Base-by-base conservation (phyloP, 2,113 vertebrate species). In the Forbesichthys agassizii region DNA sequence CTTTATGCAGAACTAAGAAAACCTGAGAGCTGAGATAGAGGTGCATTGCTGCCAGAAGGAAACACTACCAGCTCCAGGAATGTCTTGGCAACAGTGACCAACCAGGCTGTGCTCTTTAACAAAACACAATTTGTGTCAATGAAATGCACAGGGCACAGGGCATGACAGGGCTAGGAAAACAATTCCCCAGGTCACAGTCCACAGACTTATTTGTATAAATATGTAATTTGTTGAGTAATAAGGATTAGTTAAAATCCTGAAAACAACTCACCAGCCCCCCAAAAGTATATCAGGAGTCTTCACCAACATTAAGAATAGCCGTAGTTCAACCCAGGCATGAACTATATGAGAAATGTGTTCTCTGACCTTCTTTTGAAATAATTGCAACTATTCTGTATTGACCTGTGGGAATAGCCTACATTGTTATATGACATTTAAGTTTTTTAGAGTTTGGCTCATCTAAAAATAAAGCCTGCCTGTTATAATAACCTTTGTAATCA, bases 31-130 rank as follows among this genome's bases (percentile, higher is more conserved):
- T 61, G 48, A 69, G 68, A 69, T 55, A 64, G 69, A 64, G 74
- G 71, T 51, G 63, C 33, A n/a, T 48, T 10, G 57, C 69, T 83
- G 84, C 78, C 78, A 85, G 69, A 76, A 77, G 72, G 73, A 79
- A 71, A 85, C 73, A 80, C 77, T 77, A 80, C 78, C 77, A 86
- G 73, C 80, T 74, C 77, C 79, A 82, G 84, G 84, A 88, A 89
- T 88, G 88, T 82, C 79, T 76, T 87, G 86, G 88, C 76, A 73
- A 71, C 33, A 48, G 56, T 49, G 72, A 60, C 58, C 14, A 46
- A 80, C 56, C 49, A 66, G 77, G 53, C 65, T 9, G 33, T 0
- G 9, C 75, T 70, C 58, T 75, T 84, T 68, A 80, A 82, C 84
- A 84, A 82, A 83, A 83, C 76, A 73, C 78, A 81, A 85, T 82